A percentile compares a stretch with the other conserved stretches of the same genome.
phyloP scores from a whole-genome alignment of 2,797 vertebrate species.

The Onychomys arenicola region DNA sequence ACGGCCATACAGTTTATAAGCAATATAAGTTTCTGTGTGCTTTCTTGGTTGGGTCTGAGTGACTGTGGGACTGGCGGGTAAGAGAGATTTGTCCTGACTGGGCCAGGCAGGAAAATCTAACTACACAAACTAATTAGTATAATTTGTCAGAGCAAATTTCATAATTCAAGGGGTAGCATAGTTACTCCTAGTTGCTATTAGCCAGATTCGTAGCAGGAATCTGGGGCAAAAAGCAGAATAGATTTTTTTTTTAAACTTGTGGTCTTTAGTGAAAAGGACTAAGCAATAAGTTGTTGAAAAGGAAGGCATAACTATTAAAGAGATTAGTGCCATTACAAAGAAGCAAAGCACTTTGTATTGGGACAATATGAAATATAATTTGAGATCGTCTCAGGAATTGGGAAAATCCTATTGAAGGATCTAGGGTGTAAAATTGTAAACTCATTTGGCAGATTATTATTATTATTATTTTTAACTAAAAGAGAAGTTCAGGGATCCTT shows the following conservation, averaged over 20 bases:
- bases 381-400: not conserved
- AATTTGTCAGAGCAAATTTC: not conserved
- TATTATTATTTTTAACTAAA: not conserved
- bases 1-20: too few relatives aligned
- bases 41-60: too few relatives aligned
- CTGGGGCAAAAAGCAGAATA: not conserved
- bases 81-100: too few relatives aligned
- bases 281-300: not conserved
- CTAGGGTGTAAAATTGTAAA: not conserved
- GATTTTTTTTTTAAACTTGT: not conserved
- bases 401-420: not conserved
- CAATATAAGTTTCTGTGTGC: too few relatives aligned
- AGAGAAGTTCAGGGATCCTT: not conserved
- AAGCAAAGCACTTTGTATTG: not conserved
- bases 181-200: not conserved
- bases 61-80: too few relatives aligned
- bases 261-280: not conserved
- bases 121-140: not conserved
- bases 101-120: too few relatives aligned
- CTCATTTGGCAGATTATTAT: not conserved
- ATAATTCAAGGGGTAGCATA: not conserved
- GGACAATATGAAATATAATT: not conserved
- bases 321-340: not conserved
- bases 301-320: not conserved
- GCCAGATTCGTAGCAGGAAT: not conserved